phyloP scores from a whole-genome alignment of 2,797 vertebrate species.

The Molossus molossus region DNA sequence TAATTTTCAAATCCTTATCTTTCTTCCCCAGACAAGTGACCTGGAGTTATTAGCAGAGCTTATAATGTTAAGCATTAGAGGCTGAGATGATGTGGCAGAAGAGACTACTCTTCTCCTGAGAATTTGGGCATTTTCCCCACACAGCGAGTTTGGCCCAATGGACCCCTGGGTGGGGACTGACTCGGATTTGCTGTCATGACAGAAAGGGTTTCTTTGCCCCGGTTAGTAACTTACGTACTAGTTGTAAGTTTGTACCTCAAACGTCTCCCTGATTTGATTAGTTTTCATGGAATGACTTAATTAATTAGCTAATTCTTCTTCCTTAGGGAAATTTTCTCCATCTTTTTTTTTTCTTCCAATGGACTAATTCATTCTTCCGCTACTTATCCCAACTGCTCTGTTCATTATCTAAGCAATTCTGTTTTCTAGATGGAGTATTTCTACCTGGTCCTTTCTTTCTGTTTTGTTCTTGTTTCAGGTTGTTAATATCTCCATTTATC shows the following conservation, averaged over 20 bases:
- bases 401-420: background rate
- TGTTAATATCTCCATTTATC: background rate
- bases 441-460: background rate
- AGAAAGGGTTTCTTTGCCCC: constrained; percentile 48
- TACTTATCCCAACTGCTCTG: background rate
- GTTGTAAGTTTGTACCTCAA: background rate
- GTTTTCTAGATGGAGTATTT: background rate
- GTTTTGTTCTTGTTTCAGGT: background rate
- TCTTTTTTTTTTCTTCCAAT: background rate
- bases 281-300: background rate
- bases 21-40: constrained; percentile 88
- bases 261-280: background rate
- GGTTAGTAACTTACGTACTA: constrained; percentile 32
- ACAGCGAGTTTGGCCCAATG: constrained; percentile 75
- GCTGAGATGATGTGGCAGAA: constrained; percentile 80
- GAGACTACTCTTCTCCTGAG: constrained; percentile 77
- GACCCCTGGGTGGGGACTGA: constrained; percentile 79
- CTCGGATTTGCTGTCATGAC: constrained; percentile 74
- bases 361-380: constrained; percentile 6
- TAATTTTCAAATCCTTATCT: constrained; percentile 90
- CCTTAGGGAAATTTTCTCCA: background rate
- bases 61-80: constrained; percentile 84
- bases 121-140: constrained; percentile 72
- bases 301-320: constrained; percentile 13
- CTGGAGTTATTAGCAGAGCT: constrained; percentile 87